These are phyloP conservation scores for Schizopygopsis pylzovi DNA, from an alignment of 2,797 vertebrate species.

Conservation along the genomic window DNA sequence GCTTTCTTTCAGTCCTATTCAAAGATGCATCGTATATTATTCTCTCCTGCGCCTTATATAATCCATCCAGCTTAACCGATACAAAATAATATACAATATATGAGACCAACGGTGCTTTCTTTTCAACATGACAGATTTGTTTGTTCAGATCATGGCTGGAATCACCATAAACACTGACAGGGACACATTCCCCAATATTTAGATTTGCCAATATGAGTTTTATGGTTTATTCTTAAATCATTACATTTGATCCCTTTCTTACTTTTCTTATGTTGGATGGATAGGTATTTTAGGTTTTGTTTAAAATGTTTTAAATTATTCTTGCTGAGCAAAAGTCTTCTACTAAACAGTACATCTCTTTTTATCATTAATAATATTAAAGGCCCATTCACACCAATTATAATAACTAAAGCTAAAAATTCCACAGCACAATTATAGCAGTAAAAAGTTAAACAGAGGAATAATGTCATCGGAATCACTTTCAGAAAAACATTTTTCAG, in stretches of 20 bases:
- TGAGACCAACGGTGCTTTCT: background rate
- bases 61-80: background rate
- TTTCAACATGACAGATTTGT: background rate
- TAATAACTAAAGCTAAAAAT: background rate
- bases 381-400: background rate
- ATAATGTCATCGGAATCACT: background rate
- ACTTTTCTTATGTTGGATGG: background rate
- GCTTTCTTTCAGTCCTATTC: too few relatives aligned
- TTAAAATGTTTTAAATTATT: background rate
- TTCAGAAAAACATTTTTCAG: background rate
- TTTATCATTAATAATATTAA: background rate
- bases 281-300: background rate
- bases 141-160: background rate
- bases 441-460: background rate
- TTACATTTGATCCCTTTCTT: background rate
- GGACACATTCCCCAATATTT: background rate
- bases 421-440: background rate
- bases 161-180: background rate
- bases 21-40: background rate
- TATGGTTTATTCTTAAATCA: background rate
- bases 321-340: background rate
- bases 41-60: background rate
- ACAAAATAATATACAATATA: background rate
- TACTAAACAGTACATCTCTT: background rate
- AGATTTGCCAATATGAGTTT: background rate